These are phyloP conservation scores for Pampus argenteus DNA, from an alignment of 2,797 vertebrate species.

Conservation along the genomic window DNA sequence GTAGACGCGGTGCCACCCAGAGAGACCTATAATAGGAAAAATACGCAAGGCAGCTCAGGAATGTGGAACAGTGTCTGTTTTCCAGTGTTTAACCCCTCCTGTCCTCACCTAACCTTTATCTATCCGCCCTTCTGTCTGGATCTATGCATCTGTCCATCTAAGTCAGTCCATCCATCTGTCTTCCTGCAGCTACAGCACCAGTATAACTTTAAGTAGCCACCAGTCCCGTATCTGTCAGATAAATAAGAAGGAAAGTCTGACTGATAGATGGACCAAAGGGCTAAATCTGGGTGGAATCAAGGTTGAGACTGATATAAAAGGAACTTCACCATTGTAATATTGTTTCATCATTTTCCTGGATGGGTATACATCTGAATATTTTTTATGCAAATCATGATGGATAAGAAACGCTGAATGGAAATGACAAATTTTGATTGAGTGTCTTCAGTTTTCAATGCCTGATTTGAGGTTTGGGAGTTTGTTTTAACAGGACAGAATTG, in stretches of 20 bases:
- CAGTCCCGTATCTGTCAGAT: background rate
- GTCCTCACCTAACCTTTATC: slow-evolving; percentile 53
- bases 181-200: background rate
- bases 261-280: slow-evolving; percentile 9
- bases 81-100: slow-evolving; percentile 30
- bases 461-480: slow-evolving; percentile 17
- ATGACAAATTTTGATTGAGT: slow-evolving; percentile 26
- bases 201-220: slow-evolving; percentile 5
- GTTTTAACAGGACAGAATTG: slow-evolving; percentile 27
- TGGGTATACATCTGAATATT: background rate
- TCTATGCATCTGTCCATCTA: slow-evolving; percentile 17
- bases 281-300: slow-evolving; percentile 17
- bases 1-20: slow-evolving; percentile 42
- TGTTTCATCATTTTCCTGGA: slow-evolving; percentile 17
- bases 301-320: background rate
- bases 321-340: background rate
- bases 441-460: slow-evolving; percentile 20
- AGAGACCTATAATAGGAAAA: slow-evolving; percentile 58
- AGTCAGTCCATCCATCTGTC: slow-evolving; percentile 15
- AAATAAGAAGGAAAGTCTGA: background rate
- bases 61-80: slow-evolving; percentile 20
- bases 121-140: slow-evolving; percentile 4
- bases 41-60: slow-evolving; percentile 47
- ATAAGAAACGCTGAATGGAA: slow-evolving; percentile 21
- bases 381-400: slow-evolving; percentile 47